Percentiles rank a stretch among this genome's conserved stretches.
Evolutionary conservation across 2,113 vertebrate genomes (phyloP).

Genomic region (Phaetusa simplex): DNA sequence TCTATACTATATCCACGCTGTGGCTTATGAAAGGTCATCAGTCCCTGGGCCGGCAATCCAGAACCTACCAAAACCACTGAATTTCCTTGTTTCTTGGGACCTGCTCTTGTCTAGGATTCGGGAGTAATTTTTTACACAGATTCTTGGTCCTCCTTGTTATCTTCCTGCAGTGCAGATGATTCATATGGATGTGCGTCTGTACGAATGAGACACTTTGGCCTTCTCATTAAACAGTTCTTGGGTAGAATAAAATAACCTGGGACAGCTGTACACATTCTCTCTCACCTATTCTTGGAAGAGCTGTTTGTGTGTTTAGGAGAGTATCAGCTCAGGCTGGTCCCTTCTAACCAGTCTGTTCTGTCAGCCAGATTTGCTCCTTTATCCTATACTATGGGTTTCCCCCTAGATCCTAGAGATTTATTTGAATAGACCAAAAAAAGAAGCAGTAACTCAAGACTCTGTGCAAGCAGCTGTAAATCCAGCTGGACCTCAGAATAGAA

Average conservation of each 20-base stretch:
- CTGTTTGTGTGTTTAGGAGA: not conserved
- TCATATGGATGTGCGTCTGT: not conserved
- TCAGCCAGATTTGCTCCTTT: not conserved
- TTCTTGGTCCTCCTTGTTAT: not conserved
- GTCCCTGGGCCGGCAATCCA: not conserved
- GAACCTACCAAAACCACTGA: not conserved
- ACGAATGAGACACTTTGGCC: not conserved
- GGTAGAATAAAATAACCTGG: not conserved
- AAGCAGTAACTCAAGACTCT: not conserved
- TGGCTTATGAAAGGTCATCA: not conserved
- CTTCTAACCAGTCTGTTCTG: not conserved
- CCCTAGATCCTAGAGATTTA: not conserved
- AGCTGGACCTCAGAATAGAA: not conserved
- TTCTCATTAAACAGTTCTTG: not conserved
- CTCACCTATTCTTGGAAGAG: not conserved
- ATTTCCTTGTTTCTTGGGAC: not conserved
- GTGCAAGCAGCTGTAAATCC: not conserved
- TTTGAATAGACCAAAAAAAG: not conserved
- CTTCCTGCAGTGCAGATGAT: not conserved
- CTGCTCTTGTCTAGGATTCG: not conserved
- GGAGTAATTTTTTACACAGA: not conserved
- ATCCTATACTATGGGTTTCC: not conserved
- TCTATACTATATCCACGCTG: not conserved
- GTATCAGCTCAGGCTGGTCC: not conserved
- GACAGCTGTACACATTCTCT: not conserved